phyloP scores from a whole-genome alignment of 2,113 vertebrate species.

The Notarius quadriscutis region DNA sequence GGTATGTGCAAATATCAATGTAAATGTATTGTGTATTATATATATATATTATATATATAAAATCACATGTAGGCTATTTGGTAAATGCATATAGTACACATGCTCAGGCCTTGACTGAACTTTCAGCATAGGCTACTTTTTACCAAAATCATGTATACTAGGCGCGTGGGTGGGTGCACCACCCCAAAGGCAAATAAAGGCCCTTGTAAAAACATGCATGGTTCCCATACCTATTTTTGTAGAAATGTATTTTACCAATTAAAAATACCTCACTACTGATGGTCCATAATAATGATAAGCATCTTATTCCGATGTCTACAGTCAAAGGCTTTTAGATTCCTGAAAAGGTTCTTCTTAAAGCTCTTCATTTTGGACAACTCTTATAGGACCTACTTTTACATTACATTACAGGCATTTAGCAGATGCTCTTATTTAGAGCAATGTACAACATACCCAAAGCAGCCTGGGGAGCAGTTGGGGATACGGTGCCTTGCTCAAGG shows the following conservation, averaged over 20 bases:
- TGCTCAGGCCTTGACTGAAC: conserved; percentile 65
- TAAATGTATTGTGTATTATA: conserved; percentile 74
- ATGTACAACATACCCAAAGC: no score
- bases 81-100: conserved; percentile 50
- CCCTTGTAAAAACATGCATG: conserved; percentile 60
- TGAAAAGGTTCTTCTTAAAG: neutral
- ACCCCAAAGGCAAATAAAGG: conserved; percentile 71
- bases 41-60: conserved; percentile 42
- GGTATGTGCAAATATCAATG: conserved; percentile 80
- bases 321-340: neutral
- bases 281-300: neutral
- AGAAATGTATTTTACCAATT: neutral
- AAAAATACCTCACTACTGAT: neutral
- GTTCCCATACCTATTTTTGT: conserved; percentile 40
- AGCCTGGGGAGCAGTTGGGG: no score
- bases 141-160: conserved; percentile 70
- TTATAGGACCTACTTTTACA: neutral
- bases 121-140: conserved; percentile 74
- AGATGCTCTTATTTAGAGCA: no score
- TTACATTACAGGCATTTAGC: no score
- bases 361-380: neutral
- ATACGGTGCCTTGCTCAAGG: no score
- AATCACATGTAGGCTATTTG: conserved; percentile 54
- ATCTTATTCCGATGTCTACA: neutral
- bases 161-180: conserved; percentile 46